Evolutionary conservation across 2,888 invertebrate genomes (phyloP), one percentile per base, ranked within the genome.

Genomic region (Parnassius mnemosyne): DNA sequence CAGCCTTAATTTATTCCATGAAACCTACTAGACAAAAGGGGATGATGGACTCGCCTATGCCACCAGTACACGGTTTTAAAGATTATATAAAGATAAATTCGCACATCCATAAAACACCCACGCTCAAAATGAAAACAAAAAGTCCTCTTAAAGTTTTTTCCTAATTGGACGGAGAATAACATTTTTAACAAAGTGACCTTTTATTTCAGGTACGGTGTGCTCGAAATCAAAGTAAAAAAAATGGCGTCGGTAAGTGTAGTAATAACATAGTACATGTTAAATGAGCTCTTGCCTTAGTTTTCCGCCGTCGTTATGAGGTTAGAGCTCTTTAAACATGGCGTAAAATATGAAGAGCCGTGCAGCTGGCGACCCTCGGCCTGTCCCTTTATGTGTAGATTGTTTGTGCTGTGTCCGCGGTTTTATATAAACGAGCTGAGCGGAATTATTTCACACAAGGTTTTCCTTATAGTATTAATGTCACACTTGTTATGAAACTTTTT

Each of bases 201-300:
- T 61, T 52, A 53, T 49, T 61, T 20, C 61, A 61, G 61, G 61
- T 61, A 61, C 16, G 53, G 10, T 3, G 51, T 51, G n/a, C 34
- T 25, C 46, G 34, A 46, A 61, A 51, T 51, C 51, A 51, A 54
- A 56, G 51, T 42, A 44, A 51, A 60, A n/a, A 16, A 60, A 61
- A 61, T 56, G 56, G 51, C 61, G 61, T 44, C 52, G 51, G 55
- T 61, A 51, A 51, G 61, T 61, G 52, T 55, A 56, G 56, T 61
- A 61, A 61, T 56, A 56, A 41, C 25, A 11, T 43, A 16, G 50
- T 56, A 52, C 51, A 61, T 61, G 43, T 61, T 56, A 56, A 61
- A 61, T 61, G 61, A 61, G 56, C 51, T 34, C 61, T 61, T 56
- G 41, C 44, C 54, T 41, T 51, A 42, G 50, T 42, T 25, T 60